Base-by-base conservation (phyloP, 2,113 vertebrate genomes). In the Amphilophus citrinellus region DNA sequence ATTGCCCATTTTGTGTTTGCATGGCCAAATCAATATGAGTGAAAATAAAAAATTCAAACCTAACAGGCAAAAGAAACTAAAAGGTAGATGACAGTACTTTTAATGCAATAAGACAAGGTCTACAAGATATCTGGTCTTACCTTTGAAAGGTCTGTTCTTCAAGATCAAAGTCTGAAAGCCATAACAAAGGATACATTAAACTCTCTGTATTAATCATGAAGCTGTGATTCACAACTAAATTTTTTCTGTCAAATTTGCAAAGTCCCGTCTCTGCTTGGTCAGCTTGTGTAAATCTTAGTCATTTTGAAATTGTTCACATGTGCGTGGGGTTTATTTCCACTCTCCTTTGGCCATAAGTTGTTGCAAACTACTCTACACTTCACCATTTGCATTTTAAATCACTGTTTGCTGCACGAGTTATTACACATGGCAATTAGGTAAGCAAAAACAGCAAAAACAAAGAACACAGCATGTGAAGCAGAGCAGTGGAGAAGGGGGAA, bases 21-120 rank as follows among this genome's bases (percentile, higher is more conserved):
- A 86, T 76, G 78, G 76, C 27, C 83, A 82, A 92, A 95, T 95
- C 90, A 87, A 94, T 93, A 90, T 6, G 1, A 35, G 77, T 14
- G 32, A 9, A 22, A 65, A 77, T 80, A 83, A 79, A 77, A 92
- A 90, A 87, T 84, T 83, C 59, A 87, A 79, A 87, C 75, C 44
- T 61, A 75, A 68, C 81, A 80, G 50, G 76, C 56, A 86, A 88
- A 85, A 80, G 58, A 83, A 79, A 86, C 44, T 61, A 80, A 61
- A 39, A 82, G 58, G 32, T 35, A 30, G 68, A 66, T 82, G 78
- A 50, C 79, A 81, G 61, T 80, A 3, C 32, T 79, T 88, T 86
- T 68, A 61, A 80, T 87, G 65, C n/a, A 22, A 18, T 60, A 60
- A 65, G 35, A 78, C 35, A 1, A 8, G 77, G 53, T 50, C 27